These are phyloP conservation scores for Tipula helvola DNA, from an alignment of 2,888 invertebrate species.

Conservation along the genomic window DNA sequence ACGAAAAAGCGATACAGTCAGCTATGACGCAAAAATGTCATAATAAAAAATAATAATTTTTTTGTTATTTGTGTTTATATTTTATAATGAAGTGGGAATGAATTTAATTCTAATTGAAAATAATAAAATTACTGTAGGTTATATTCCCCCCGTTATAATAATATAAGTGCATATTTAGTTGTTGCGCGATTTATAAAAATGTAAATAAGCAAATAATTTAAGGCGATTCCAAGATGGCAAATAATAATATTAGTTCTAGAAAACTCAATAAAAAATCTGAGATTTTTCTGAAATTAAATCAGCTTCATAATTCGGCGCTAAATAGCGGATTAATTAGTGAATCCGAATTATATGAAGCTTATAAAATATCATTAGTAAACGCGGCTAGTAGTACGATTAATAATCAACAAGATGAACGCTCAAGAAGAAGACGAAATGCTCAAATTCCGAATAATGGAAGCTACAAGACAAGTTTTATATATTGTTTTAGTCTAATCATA, in stretches of 20 bases:
- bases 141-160: neutral
- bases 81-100: neutral
- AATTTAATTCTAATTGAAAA: neutral
- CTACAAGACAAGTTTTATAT: constrained; percentile 10
- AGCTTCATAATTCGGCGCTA: constrained; percentile 27
- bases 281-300: constrained; percentile 26
- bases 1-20: neutral
- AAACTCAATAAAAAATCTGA: constrained; percentile 19
- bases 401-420: neutral
- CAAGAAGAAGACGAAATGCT: neutral
- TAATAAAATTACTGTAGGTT: neutral
- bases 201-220: neutral
- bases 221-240: constrained; percentile 8
- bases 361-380: constrained; percentile 24
- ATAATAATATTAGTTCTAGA: neutral
- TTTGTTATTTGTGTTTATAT: neutral
- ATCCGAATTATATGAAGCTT: constrained; percentile 29
- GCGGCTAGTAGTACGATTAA: neutral
- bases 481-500: constrained; percentile 4
- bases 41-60: neutral
- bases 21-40: neutral
- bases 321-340: constrained; percentile 28
- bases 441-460: neutral
- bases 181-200: neutral
- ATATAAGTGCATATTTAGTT: neutral